Evolutionary conservation across 2,888 invertebrate genomes (phyloP), one percentile per base, ranked within the genome.

Genomic region (Sinelater perroti): DNA sequence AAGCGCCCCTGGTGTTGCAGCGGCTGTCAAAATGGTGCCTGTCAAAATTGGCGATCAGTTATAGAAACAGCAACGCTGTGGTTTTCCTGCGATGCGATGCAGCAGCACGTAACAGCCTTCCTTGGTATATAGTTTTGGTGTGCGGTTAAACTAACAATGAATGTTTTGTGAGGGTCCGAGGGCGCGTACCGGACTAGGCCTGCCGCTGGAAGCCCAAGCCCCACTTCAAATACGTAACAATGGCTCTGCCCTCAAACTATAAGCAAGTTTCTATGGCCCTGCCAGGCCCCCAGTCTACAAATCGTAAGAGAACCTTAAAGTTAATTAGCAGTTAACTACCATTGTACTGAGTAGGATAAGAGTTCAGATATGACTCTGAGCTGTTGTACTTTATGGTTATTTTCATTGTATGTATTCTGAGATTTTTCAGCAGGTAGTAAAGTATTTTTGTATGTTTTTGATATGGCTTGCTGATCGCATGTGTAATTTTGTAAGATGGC

Each of bases 181-280:
- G n/a, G n/a, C n/a, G n/a, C n/a, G n/a, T n/a, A n/a, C n/a, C n/a
- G n/a, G n/a, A n/a, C n/a, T n/a, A n/a, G n/a, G n/a, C n/a, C n/a
- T n/a, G n/a, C n/a, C n/a, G n/a, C 14, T 31, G 5, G 20, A 45
- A 46, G 31, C 14, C 7, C 33, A 2, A 31, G 17, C 11, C 3
- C n/a, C n/a, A n/a, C n/a, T n/a, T n/a, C n/a, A n/a, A n/a, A n/a
- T n/a, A n/a, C n/a, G 8, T 2, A 13, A 75, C 68, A 61, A 93
- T 93, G 93, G 89, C 93, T 68, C 81, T 93, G 64, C 92, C 92
- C 56, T 84, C 85, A 68, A 92, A 89, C 77, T 93, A 92, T 77
- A 93, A 93, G 78, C 91, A 91, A 82, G 86, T 90, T 69, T 88
- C 91, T 52, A 85, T 90, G 78, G 85, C 89, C 68, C 86, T 89